Conservation (phyloP, 2,888 invertebrate genomes). For the Cataglyphis altisquamis region DNA sequence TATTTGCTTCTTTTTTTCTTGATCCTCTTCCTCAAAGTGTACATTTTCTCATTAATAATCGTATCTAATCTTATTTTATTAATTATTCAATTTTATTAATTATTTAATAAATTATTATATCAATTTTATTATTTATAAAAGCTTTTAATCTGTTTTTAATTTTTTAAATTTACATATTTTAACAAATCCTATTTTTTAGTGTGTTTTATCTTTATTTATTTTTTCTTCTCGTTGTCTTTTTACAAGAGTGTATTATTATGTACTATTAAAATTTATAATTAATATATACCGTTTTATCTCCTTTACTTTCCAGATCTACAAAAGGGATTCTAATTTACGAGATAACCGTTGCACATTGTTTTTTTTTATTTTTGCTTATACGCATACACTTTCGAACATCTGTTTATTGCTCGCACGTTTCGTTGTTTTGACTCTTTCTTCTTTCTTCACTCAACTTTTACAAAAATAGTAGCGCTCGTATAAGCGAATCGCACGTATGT, state of each 20-base stretch:
- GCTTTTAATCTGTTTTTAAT: neutral
- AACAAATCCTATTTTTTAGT: neutral
- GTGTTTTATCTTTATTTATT: neutral
- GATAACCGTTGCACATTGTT: conserved; percentile 44
- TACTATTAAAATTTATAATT: conserved; percentile 69
- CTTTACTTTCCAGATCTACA: conserved; percentile 62
- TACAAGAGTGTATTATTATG: conserved; percentile 12
- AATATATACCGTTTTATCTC: conserved; percentile 64
- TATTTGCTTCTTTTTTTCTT: neutral
- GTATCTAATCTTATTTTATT: neutral
- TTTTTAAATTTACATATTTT: neutral
- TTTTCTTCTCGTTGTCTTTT: neutral
- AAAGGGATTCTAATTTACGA: conserved; percentile 64
- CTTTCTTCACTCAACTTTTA: neutral
- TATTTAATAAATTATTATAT: neutral
- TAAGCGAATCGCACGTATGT: conserved; percentile 15
- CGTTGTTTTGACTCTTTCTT: conserved; percentile 20
- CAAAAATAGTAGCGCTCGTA: conserved; percentile 40
- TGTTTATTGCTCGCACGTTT: conserved; percentile 48
- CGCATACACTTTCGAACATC: conserved; percentile 23
- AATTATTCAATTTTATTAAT: neutral
- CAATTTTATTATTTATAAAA: neutral
- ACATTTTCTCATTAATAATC: neutral
- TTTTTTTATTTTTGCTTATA: conserved; percentile 56
- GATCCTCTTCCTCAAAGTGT: neutral